Evolutionary conservation across 1,140 invertebrate genomes (phyloP).

Genomic region (Eciton burchellii): DNA sequence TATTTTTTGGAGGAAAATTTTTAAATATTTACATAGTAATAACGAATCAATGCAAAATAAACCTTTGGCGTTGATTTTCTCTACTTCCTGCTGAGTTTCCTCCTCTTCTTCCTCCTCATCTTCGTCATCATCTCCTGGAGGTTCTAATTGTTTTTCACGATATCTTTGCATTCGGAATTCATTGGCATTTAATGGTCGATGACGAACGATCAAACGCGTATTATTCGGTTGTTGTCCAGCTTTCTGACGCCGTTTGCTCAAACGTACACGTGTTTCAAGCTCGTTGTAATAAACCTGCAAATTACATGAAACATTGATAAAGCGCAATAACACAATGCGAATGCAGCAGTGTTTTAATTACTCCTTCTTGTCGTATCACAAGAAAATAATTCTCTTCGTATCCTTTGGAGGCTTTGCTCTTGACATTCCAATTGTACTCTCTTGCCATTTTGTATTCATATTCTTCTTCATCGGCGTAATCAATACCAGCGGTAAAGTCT

Average conservation of each 20-base stretch:
- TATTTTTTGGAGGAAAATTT: conserved; percentile 6
- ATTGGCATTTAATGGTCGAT: conserved; percentile 93
- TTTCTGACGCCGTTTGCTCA: conserved; percentile 95
- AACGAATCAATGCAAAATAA: neutral
- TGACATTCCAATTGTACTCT: conserved; percentile 99
- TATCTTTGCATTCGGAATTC: conserved; percentile 95
- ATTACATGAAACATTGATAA: neutral
- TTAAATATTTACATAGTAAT: neutral
- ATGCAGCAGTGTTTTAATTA: conserved; percentile 52
- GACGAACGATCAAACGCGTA: conserved; percentile 95
- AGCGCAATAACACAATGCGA: neutral
- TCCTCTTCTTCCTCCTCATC: conserved; percentile 86
- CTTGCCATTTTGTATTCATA: conserved; percentile 98
- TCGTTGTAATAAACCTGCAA: conserved; percentile 96
- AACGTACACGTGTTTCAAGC: conserved; percentile 96
- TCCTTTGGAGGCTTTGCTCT: conserved; percentile 98
- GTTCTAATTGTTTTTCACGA: conserved; percentile 95
- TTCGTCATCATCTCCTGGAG: conserved; percentile 93
- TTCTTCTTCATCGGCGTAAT: conserved; percentile 96
- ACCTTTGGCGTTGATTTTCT: conserved; percentile 80
- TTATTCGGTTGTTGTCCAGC: conserved; percentile 91
- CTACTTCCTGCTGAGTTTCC: conserved; percentile 77
- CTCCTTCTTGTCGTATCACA: conserved; percentile 95
- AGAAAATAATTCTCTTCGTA: conserved; percentile 99
- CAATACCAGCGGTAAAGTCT: conserved; percentile 91